Conservation (phyloP, 2,797 vertebrate genomes). For the Thripadectes ignobilis region DNA sequence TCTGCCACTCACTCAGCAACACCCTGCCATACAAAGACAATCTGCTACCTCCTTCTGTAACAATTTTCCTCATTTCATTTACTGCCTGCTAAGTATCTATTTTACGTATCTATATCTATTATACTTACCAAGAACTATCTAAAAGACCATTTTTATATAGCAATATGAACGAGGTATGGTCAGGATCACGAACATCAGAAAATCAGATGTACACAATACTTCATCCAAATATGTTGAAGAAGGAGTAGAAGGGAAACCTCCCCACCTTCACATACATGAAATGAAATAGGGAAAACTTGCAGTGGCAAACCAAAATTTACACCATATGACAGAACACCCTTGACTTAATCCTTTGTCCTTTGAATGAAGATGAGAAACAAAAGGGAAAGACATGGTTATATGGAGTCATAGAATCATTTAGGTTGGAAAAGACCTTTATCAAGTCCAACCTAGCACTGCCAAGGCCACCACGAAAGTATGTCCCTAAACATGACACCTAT, state of each 20-base stretch:
- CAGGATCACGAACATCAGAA: background rate
- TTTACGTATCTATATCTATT: background rate
- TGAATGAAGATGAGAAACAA: background rate
- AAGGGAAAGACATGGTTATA: background rate
- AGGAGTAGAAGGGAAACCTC: background rate
- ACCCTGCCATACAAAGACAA: background rate
- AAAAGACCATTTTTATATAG: background rate
- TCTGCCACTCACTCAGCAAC: background rate
- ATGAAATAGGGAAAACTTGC: fast-evolving
- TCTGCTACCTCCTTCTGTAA: background rate
- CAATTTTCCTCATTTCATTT: background rate
- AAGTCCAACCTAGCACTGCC: background rate
- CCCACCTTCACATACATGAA: background rate
- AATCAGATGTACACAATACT: background rate
- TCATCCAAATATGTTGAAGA: background rate
- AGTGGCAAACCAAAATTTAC: background rate
- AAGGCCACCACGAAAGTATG: background rate
- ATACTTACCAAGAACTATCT: background rate
- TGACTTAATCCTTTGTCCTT: background rate
- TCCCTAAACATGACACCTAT: background rate
- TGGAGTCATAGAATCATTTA: background rate
- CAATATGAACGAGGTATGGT: background rate
- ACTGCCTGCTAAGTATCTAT: background rate
- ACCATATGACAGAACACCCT: background rate
- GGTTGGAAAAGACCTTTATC: background rate